Conservation (phyloP, 2,797 vertebrate species). For the Vultur gryphus region DNA sequence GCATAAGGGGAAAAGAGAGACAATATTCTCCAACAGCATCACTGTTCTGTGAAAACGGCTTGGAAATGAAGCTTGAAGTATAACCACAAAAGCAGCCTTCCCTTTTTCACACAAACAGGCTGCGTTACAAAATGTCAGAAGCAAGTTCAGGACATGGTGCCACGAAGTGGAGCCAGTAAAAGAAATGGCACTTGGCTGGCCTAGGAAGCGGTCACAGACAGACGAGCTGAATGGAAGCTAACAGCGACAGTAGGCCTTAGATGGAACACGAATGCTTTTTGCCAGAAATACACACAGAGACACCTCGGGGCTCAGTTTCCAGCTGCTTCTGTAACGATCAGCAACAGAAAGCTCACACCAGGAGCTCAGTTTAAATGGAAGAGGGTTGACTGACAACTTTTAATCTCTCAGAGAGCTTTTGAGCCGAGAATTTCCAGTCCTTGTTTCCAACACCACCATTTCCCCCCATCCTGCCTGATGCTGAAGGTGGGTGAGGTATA, state of each 20-base stretch:
- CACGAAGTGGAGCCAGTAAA: neutral
- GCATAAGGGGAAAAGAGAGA: neutral
- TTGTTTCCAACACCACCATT: neutral
- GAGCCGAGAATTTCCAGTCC: neutral
- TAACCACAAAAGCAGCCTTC: neutral
- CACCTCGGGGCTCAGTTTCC: neutral
- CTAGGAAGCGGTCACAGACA: neutral
- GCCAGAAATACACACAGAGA: neutral
- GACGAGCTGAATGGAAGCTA: accelerated
- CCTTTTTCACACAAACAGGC: neutral
- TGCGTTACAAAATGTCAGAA: accelerated
- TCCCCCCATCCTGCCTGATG: neutral
- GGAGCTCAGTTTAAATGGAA: neutral
- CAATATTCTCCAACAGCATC: neutral
- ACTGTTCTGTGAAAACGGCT: neutral
- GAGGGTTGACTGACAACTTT: neutral
- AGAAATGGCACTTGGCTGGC: accelerated
- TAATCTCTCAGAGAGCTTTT: accelerated
- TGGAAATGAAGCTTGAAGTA: accelerated
- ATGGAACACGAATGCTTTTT: neutral
- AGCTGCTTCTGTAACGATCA: neutral
- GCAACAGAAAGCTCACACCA: neutral
- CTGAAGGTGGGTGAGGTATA: neutral
- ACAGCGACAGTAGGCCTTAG: neutral
- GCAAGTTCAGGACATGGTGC: accelerated